Evolutionary conservation across 1,140 invertebrate genomes (phyloP).

Genomic region (Dryas iulia): DNA sequence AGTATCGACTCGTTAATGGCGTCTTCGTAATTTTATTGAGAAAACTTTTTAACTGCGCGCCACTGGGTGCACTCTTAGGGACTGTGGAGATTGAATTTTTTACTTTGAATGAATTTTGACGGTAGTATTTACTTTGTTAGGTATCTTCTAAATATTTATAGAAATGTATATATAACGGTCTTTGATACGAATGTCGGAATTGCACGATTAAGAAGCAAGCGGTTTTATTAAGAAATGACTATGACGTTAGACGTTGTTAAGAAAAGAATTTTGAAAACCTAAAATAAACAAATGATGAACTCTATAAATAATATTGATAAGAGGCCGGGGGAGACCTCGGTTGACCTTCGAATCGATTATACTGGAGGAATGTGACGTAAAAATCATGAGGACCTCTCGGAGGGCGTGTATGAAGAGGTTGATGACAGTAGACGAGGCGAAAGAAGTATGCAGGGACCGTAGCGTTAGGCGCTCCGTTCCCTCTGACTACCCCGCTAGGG

Average conservation of each 20-base stretch:
- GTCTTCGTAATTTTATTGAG: slow-evolving; percentile 13
- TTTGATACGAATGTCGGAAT: not conserved
- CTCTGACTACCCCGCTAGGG: too few species aligned
- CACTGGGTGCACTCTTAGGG: not conserved
- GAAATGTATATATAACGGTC: not conserved
- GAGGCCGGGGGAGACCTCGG: too few species aligned
- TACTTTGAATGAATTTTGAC: not conserved
- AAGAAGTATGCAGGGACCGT: too few species aligned
- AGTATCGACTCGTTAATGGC: slow-evolving; percentile 11
- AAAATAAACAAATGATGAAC: too few species aligned
- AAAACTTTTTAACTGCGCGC: slow-evolving; percentile 4
- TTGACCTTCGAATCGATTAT: too few species aligned
- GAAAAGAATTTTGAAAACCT: not conserved
- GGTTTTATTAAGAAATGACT: not conserved
- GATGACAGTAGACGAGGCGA: too few species aligned
- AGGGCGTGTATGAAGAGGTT: too few species aligned
- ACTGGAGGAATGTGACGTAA: too few species aligned
- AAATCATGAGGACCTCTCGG: too few species aligned
- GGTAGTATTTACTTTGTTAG: not conserved
- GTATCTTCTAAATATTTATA: not conserved
- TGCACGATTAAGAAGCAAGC: not conserved
- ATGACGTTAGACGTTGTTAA: not conserved
- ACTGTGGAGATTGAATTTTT: slow-evolving; percentile 7
- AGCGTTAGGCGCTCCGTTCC: too few species aligned
- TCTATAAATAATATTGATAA: too few species aligned